Evolutionary conservation across 2,888 invertebrate species (phyloP), one percentile per base, ranked within the genome.

Genomic region (Podabrus alpinus): DNA sequence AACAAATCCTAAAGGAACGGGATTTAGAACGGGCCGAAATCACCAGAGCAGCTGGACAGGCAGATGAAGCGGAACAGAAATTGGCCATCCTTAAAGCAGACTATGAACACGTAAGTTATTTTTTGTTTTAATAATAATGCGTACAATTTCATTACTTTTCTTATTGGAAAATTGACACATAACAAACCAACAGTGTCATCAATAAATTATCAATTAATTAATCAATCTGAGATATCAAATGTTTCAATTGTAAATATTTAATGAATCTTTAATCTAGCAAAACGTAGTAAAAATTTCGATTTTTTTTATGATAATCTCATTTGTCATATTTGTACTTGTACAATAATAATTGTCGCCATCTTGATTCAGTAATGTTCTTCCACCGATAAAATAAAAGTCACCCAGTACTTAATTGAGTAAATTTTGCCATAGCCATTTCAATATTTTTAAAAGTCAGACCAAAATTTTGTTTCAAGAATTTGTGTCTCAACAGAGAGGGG

Each of bases 11-110:
- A 86, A 93, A 94, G 77, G 98, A 99, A 86, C 89, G 97, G 69
- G 98, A 98, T 84, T 86, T 97, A 82, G 98, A 97, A 85, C 90
- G 97, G 81, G 92, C 95, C 25, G 96, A 98, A 86, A 92, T 97
- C 21, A 96, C 95, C 13, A 93, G 94, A 86, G 93, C 94, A 76
- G 93, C 95, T 3, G 90, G 91, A 79, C 94, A 95, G 84, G 94
- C 92, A 21, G 97, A 96, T 83, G 92, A 94, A 81, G 94, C 94
- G 0, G 93, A 94, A 84, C 91, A 89, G 77, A 90, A 91, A 77
- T 88, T 92, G 3, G 86, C 89, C 4, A 88, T 88, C 4, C 86
- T 92, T 29, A 90, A 90, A 84, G 90, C 90, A 79, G 93, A 94
- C 85, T 91, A 91, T 79, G 90, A 91, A 72, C 90, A 92, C 90